A percentile compares a stretch with the other conserved stretches of the same genome.
phyloP scores from a whole-genome alignment of 1,140 invertebrate species.

The Portunus trituberculatus region DNA sequence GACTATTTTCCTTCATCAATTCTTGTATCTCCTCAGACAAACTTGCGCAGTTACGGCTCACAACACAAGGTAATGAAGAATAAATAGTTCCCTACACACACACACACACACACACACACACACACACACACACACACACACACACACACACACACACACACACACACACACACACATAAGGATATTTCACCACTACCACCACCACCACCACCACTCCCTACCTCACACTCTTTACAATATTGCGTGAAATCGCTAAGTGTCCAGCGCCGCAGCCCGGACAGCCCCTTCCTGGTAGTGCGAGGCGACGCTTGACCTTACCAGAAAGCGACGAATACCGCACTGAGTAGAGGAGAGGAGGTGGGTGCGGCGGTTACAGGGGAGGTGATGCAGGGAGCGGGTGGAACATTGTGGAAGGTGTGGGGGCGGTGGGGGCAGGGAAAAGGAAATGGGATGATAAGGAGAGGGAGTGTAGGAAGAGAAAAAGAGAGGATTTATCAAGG shows the following conservation, averaged over 20 bases:
- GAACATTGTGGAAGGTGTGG: too few relatives aligned
- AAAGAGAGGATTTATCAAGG: too few relatives aligned
- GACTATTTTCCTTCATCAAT: background rate
- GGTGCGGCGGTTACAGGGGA: background rate
- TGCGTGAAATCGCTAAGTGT: slow-evolving; percentile 11
- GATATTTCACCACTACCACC: too few relatives aligned
- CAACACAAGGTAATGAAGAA: background rate
- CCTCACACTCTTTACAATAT: background rate
- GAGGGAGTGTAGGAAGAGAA: background rate
- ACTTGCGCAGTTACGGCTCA: background rate
- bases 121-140: slow-evolving; percentile 27
- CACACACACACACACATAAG: slow-evolving; percentile 1
- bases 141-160: slow-evolving; percentile 10
- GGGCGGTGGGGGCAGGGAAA: background rate
- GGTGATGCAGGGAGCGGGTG: too few relatives aligned
- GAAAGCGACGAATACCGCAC: too few relatives aligned
- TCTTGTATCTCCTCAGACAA: background rate
- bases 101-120: slow-evolving; percentile 3
- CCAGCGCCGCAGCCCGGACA: background rate
- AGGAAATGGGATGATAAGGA: background rate
- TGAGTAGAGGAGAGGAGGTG: background rate
- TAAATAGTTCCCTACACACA: background rate
- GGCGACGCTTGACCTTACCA: slow-evolving; percentile 8
- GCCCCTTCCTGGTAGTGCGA: background rate
- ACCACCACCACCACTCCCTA: too few relatives aligned